These are phyloP conservation scores for Sinelater perroti DNA, from an alignment of 2,888 invertebrate genomes.

Conservation along the genomic window DNA sequence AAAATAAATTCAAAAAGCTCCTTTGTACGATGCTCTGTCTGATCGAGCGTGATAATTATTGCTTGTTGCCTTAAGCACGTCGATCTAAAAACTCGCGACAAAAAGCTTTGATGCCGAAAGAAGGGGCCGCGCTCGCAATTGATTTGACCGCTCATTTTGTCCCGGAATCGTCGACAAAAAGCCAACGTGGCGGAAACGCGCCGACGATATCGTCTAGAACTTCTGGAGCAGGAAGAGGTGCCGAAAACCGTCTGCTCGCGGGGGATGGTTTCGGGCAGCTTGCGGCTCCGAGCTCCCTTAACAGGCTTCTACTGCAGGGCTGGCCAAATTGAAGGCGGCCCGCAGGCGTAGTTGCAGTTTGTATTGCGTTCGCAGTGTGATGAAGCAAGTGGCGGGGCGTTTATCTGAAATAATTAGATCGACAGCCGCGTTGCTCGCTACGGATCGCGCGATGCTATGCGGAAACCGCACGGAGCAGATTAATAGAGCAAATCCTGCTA, in stretches of 20 bases:
- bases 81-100: too few species aligned
- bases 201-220: constrained; percentile 6
- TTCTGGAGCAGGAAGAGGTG: constrained; percentile 3
- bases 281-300: constrained; percentile 2
- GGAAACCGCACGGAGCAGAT: constrained; percentile 15
- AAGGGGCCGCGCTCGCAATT: too few species aligned
- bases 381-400: constrained; percentile 9
- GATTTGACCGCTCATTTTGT: not conserved
- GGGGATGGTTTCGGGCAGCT: not conserved
- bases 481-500: constrained; percentile 15
- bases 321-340: constrained; percentile 16
- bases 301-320: not conserved
- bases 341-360: constrained; percentile 7
- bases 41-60: too few species aligned
- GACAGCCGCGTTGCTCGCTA: not conserved
- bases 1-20: too few species aligned
- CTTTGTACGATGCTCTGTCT: too few species aligned
- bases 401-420: constrained; percentile 20
- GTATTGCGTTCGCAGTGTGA: constrained; percentile 5
- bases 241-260: constrained; percentile 3
- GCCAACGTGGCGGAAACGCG: not conserved
- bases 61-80: too few species aligned
- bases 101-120: too few species aligned
- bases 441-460: constrained; percentile 12
- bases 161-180: not conserved